Base-by-base conservation (phyloP, 2,888 invertebrate species). In the Scotopteryx bipunctaria region DNA sequence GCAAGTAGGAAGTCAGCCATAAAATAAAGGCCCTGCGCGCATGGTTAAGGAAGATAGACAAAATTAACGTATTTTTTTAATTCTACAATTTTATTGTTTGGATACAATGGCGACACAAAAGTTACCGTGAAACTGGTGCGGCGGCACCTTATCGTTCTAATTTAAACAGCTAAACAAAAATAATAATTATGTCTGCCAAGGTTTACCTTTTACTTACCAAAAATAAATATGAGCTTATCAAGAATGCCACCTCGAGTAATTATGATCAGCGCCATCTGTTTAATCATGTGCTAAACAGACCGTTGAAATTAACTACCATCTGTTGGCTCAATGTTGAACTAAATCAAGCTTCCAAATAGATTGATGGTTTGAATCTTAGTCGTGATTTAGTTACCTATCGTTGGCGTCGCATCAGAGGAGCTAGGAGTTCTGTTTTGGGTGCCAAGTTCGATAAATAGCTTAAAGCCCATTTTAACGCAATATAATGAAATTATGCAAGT, bases 221-320 rank as follows among this genome's bases (percentile, higher is more conserved):
- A 86, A 86, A 86, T 86, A 86, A 83, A 83, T 72, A 71, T 73
- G 77, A 76, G 74, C 67, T 61, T 71, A 71, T 69, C 68, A 63
- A 60, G 64, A 66, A 57, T 45, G 44, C 61, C 52, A 60, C 45
- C 55, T 42, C 49, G 41, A 23, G 25, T 56, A 40, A 14, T 16
- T 37, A 14, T 4, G 14, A 5, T n/a, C 33, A 65, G 55, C 74
- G 82, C 80, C 83, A 81, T 76, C 83, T 84, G 54, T 59, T 52
- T 52, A 9, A 9, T 9, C 1, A n/a, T 5, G 8, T 19, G 25
- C 37, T 36, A 40, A 60, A 57, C 60, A 57, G 56, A 55, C 65
- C 3, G 14, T 41, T 17, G 1, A 25, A 6, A 19, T 23, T 32
- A 21, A 33, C 23, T 23, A 37, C 59, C 61, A 61, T 52, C 61